Evolutionary conservation across 2,113 vertebrate species (phyloP), one percentile per base, ranked within the genome.

Genomic region (Zosterops japonicus): DNA sequence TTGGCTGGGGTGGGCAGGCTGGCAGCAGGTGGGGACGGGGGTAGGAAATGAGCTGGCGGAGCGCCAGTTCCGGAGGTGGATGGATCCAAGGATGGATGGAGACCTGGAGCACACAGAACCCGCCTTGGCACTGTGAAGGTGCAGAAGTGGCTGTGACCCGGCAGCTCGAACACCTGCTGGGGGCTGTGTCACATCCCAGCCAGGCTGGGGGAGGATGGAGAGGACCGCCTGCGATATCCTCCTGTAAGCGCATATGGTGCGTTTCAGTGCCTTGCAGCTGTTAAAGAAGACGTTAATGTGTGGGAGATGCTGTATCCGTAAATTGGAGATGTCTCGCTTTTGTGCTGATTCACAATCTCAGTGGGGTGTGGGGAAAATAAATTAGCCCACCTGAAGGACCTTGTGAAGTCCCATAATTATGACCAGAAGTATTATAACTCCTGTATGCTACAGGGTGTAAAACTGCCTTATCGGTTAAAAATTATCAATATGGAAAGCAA

Each of bases 241-340:
- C 15, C 39, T 49, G 31, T 10, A 9, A 53, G 27, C 0, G 11
- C 41, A 1, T 4, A 3, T 6, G 0, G 11, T 81, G 53, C 21
- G 1, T 72, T 76, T 55, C 9, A 3, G 3, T 33, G 52, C 12
- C 27, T 59, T 25, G 24, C 36, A 13, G 0, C 46, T 23, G 2
- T 50, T 49, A 16, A 50, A 20, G 49, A 25, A 3, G 36, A 0
- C 2, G 0, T 5, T 21, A 7, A 4, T 6, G 7, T 15, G 1
- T 2, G 16, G 21, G 70, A 61, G 50, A 23, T 27, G 0, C 28
- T 14, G 47, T n/a, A 2, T 9, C 20, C 21, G 6, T 72, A 15
- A n/a, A 25, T 25, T 24, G 17, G 64, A 42, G 4, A 9, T 24
- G 14, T 33, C 10, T 53, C 7, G 1, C 3, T 47, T 60, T 25